Conservation (phyloP, 2,113 vertebrate genomes). For the Thryonomys swinderianus region DNA sequence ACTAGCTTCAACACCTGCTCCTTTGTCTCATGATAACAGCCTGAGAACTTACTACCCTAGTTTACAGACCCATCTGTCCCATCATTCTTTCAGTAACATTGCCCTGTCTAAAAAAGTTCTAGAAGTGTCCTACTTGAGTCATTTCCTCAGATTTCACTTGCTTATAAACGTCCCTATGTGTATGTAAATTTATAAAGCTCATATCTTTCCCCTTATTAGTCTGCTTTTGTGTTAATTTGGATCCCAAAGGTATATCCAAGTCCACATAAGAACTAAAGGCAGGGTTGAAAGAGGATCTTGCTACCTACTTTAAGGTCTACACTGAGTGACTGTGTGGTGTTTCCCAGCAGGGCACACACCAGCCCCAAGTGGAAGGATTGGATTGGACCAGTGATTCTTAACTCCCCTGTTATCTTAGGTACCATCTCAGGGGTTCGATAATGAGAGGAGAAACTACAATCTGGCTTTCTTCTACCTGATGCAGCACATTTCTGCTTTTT, state of each 20-base stretch:
- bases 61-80: not conserved
- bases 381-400: not conserved
- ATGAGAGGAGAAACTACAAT: not conserved
- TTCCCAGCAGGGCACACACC: not conserved
- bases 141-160: not conserved
- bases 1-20: not conserved
- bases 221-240: not conserved
- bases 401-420: not conserved
- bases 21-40: not conserved
- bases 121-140: not conserved
- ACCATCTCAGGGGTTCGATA: not conserved
- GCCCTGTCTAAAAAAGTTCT: not conserved
- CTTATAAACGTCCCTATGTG: not conserved
- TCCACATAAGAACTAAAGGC: not conserved
- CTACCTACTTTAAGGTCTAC: not conserved
- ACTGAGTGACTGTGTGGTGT: not conserved
- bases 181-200: not conserved
- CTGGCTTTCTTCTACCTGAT: not conserved
- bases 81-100: not conserved
- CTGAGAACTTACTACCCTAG: not conserved
- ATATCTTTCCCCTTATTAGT: not conserved
- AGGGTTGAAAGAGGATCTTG: not conserved
- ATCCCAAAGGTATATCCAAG: not conserved
- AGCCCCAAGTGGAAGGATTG: not conserved
- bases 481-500: not conserved